Conservation (phyloP, 2,888 invertebrate species). For the Pteria penguin region DNA sequence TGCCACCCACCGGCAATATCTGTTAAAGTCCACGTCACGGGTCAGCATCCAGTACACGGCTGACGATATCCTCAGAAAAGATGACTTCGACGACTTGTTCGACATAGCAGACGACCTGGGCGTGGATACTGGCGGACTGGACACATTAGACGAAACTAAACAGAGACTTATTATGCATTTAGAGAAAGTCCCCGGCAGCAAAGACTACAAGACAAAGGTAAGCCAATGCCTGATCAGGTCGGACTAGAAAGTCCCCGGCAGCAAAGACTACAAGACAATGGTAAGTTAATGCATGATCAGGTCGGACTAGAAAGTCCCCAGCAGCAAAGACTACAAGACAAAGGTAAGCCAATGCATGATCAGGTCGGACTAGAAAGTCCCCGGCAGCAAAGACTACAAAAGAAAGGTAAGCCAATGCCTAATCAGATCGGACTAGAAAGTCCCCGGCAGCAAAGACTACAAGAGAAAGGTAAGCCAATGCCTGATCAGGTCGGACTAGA, state of each 20-base stretch:
- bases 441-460: too few relatives aligned
- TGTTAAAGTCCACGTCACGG: too few relatives aligned
- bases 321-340: constrained; percentile 6
- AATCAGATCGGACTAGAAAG: too few relatives aligned
- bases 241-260: constrained; percentile 19
- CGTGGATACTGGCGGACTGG: constrained; percentile 40
- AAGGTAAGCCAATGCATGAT: too few relatives aligned
- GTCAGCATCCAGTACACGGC: constrained; percentile 18
- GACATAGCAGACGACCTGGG: constrained; percentile 41
- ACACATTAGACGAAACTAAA: constrained; percentile 45
- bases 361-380: too few relatives aligned
- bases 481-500: too few relatives aligned
- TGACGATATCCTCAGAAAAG: not conserved
- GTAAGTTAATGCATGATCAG: too few relatives aligned
- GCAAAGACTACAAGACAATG: not conserved
- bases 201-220: constrained; percentile 13
- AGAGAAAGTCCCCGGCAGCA: constrained; percentile 15
- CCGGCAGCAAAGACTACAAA: constrained; percentile 11
- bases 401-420: constrained; percentile 12
- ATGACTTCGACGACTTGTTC: constrained; percentile 41
- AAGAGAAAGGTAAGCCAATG: too few relatives aligned
- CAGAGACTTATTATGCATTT: constrained; percentile 47
- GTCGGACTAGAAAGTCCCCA: constrained; percentile 10
- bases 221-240: too few relatives aligned
- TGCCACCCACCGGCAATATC: too few relatives aligned